Evolutionary conservation across 35 echinoderm and acorn worm species (phyloP).

Genomic region (Anneissia japonica): DNA sequence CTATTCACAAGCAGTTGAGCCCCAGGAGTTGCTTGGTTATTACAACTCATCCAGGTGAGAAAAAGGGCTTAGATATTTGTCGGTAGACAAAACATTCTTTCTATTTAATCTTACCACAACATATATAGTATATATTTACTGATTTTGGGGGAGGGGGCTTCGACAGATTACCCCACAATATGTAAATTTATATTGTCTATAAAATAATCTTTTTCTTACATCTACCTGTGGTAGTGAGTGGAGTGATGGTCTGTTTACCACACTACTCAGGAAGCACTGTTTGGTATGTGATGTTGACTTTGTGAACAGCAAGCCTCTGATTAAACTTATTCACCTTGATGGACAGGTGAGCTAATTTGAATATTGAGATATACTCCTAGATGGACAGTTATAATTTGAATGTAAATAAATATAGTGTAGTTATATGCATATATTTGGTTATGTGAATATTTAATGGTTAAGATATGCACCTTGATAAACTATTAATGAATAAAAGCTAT

Average conservation of each 20-base stretch:
- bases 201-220: neutral
- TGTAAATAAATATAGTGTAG: too few relatives aligned
- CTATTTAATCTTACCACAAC: neutral
- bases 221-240: constrained; percentile 45
- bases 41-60: constrained; percentile 67
- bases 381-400: too few relatives aligned
- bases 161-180: neutral
- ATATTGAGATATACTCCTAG: too few relatives aligned
- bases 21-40: constrained; percentile 73
- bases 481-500: too few relatives aligned
- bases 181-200: neutral
- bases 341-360: constrained; percentile 53
- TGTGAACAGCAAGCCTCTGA: constrained; percentile 50
- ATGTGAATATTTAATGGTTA: too few relatives aligned
- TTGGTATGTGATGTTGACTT: constrained; percentile 61
- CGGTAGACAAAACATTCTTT: neutral
- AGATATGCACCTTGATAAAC: too few relatives aligned
- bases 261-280: constrained; percentile 71
- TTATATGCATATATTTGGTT: too few relatives aligned
- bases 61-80: neutral
- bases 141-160: too few relatives aligned
- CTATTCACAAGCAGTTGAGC: constrained; percentile 82
- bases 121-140: neutral
- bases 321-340: constrained; percentile 89
- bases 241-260: constrained; percentile 84